These are phyloP conservation scores for Lepidocolaptes lacrymiger DNA, from an alignment of 2,797 vertebrate genomes.

Conservation along the genomic window DNA sequence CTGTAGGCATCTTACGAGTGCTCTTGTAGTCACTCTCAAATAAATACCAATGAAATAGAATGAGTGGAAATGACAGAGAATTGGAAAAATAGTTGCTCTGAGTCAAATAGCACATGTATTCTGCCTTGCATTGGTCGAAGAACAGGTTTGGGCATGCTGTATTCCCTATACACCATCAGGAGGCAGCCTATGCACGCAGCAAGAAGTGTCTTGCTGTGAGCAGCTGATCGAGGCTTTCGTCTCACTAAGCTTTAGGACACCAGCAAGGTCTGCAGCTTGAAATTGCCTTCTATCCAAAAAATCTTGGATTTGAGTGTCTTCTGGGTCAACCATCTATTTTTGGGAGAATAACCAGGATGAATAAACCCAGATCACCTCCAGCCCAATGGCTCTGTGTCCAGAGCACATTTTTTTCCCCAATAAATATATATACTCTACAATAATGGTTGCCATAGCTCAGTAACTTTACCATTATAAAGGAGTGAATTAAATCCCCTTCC, in stretches of 20 bases:
- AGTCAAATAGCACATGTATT: not conserved
- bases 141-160: rapidly evolving
- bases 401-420: not conserved
- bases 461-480: not conserved
- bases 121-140: not conserved
- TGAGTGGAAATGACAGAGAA: not conserved
- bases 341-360: not conserved
- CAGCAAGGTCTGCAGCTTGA: not conserved
- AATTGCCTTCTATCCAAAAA: not conserved
- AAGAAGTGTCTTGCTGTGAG: not conserved
- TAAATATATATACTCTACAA: not conserved
- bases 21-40: not conserved
- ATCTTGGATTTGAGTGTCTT: not conserved
- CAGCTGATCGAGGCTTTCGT: not conserved
- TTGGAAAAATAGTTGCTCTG: not conserved
- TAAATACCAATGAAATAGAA: not conserved
- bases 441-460: not conserved
- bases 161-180: rapidly evolving
- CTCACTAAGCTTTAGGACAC: not conserved
- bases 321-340: not conserved
- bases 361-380: not conserved
- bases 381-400: not conserved
- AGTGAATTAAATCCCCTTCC: not conserved
- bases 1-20: not conserved
- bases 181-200: rapidly evolving